Conservation (phyloP, 2,113 vertebrate species). For the Dasypus novemcinctus region DNA sequence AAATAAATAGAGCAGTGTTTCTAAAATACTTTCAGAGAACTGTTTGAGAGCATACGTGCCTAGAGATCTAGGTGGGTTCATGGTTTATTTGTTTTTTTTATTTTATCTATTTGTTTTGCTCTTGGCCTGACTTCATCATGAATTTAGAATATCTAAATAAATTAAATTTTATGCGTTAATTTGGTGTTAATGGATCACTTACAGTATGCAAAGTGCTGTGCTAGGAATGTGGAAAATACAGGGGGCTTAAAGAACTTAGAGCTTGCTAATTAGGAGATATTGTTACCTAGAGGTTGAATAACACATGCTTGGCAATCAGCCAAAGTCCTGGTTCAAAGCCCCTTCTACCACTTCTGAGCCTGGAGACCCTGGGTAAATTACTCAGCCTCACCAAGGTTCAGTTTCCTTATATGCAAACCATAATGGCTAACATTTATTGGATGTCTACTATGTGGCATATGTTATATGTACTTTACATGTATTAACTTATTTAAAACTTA, state of each 20-base stretch:
- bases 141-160: constrained; percentile 19
- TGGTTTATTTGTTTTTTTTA: constrained; percentile 6
- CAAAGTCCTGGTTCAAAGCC: background rate
- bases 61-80: background rate
- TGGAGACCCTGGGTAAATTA: background rate
- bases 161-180: background rate
- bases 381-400: background rate
- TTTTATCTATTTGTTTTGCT: background rate
- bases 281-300: background rate
- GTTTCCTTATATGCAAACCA: background rate
- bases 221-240: background rate
- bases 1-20: constrained; percentile 34
- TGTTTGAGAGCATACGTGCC: background rate
- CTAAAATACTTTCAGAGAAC: background rate
- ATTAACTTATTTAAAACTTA: background rate
- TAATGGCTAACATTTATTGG: background rate
- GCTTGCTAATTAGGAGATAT: background rate
- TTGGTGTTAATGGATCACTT: background rate
- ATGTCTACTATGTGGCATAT: no score
- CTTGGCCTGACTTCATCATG: background rate
- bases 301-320: background rate
- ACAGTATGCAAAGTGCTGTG: background rate
- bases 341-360: fast-evolving
- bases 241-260: background rate
- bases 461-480: background rate